These are phyloP conservation scores for Ophion slaviceki DNA, from an alignment of 2,888 invertebrate genomes.

Conservation along the genomic window DNA sequence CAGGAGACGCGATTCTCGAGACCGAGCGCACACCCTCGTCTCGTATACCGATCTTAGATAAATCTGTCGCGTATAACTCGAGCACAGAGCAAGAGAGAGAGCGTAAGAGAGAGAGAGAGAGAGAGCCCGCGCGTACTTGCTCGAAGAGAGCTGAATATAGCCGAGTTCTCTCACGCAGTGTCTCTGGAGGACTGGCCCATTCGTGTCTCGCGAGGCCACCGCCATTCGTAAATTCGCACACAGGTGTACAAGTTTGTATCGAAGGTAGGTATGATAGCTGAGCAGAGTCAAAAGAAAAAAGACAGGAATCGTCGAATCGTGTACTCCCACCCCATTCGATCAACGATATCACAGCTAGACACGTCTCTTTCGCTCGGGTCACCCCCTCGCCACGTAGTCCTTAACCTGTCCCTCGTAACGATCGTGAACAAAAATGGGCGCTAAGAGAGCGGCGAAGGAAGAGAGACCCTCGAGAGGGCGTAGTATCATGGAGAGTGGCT, in stretches of 20 bases:
- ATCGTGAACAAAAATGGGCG: background rate
- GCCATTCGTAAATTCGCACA: conserved; percentile 25
- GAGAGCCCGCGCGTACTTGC: background rate
- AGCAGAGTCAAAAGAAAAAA: conserved; percentile 37
- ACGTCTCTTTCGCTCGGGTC: conserved; percentile 75
- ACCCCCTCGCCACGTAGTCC: conserved; percentile 14
- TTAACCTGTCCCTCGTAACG: conserved; percentile 38
- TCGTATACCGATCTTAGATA: conserved; percentile 64
- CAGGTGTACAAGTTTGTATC: conserved; percentile 4
- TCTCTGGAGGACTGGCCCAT: conserved; percentile 44
- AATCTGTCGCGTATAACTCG: conserved; percentile 63
- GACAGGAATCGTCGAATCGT: conserved; percentile 59
- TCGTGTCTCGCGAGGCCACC: conserved; percentile 49
- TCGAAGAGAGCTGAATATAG: conserved; percentile 45
- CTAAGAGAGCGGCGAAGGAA: conserved; percentile 7
- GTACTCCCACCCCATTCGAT: conserved; percentile 72
- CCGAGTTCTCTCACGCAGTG: conserved; percentile 69
- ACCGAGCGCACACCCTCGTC: conserved; percentile 41
- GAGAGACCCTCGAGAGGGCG: conserved; percentile 40
- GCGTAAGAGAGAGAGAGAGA: background rate
- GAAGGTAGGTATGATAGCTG: conserved; percentile 48
- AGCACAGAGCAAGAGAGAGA: conserved; percentile 46
- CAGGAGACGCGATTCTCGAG: conserved; percentile 40
- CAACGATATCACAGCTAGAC: conserved; percentile 81
- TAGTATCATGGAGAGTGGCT: conserved; percentile 14